Percentiles rank a stretch among this genome's conserved stretches.
Evolutionary conservation across 2,888 invertebrate species (phyloP).

Genomic region (Elmis aenea): DNA sequence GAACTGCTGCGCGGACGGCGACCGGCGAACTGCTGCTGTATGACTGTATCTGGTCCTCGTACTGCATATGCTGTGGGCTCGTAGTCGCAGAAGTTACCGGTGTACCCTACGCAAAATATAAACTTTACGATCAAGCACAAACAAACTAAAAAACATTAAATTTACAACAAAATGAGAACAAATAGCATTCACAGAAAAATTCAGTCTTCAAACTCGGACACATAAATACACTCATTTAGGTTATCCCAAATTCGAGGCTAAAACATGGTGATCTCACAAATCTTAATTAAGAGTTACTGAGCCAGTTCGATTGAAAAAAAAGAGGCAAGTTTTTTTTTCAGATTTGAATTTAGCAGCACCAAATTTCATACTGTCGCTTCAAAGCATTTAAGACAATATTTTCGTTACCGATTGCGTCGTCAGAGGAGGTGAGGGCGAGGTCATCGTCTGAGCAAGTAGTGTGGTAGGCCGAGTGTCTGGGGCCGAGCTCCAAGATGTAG

Average conservation of each 20-base stretch:
- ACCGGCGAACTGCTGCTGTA: slow-evolving; percentile 48
- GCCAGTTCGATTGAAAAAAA: too few relatives aligned
- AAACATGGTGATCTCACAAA: too few relatives aligned
- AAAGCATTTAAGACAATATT: too few relatives aligned
- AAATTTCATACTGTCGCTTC: too few relatives aligned
- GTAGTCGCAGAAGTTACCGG: slow-evolving; percentile 46
- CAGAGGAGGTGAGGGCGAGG: slow-evolving; percentile 43
- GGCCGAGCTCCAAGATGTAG: slow-evolving; percentile 57
- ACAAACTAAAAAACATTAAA: not conserved
- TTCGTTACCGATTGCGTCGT: slow-evolving; percentile 45
- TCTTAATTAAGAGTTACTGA: too few relatives aligned
- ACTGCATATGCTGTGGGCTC: slow-evolving; percentile 38
- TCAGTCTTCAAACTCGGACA: too few relatives aligned
- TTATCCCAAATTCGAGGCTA: too few relatives aligned
- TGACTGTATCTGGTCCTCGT: slow-evolving; percentile 34
- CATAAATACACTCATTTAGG: too few relatives aligned
- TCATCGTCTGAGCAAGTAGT: slow-evolving; percentile 47
- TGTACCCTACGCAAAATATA: slow-evolving; percentile 29
- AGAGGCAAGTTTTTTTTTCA: too few relatives aligned
- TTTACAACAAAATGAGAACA: too few relatives aligned
- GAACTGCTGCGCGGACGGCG: slow-evolving; percentile 52
- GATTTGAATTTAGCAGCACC: too few relatives aligned
- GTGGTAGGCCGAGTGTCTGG: slow-evolving; percentile 50
- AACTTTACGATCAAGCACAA: not conserved
- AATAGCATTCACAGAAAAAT: too few relatives aligned